Base-by-base conservation (phyloP, 2,888 invertebrate genomes). In the Cantharis flavilabris region DNA sequence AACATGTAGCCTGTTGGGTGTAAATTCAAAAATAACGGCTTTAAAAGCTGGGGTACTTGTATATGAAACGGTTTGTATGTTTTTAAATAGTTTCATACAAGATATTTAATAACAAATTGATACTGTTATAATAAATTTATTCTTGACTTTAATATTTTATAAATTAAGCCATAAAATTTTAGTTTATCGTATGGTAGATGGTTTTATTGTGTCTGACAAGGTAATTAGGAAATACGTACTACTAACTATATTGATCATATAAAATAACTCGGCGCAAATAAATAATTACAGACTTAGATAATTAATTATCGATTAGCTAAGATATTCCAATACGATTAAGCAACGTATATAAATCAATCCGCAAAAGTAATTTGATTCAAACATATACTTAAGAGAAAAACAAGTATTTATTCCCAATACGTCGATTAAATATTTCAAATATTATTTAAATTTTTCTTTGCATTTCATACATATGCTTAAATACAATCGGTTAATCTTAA, bases 261-360 rank as follows among this genome's bases (percentile, higher is more conserved):
- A n/a, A 49, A 49, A 23, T 67, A 67, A 67, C 26, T 23, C 23
- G 26, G 26, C 65, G 65, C 18, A 23, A 67, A 26, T 67, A 67
- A 20, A 67, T 67, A 67, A 67, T 67, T 16, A 67, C 23, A 67
- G 65, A 13, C 65, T 13, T 23, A 67, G 65, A 67, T 67, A 67
- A 67, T 67, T 67, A 67, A 67, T 67, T 67, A 67, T 26, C 65
- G 65, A 67, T 67, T 67, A 67, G 65, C 65, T 23, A 67, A 67
- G 65, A 67, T 67, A 26, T 20, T 67, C 26, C 20, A 16, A 67
- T 26, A 26, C 65, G 65, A 67, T 67, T 67, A 67, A 67, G 26
- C 49, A 49, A 49, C n/a, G 49, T 49, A 49, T 49, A 49, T 49
- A 49, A 49, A 49, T 49, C 49, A 49, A 49, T 49, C 49, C 49